Evolutionary conservation across 1,140 invertebrate species (phyloP).

Genomic region (Dolichoris vasculosae): DNA sequence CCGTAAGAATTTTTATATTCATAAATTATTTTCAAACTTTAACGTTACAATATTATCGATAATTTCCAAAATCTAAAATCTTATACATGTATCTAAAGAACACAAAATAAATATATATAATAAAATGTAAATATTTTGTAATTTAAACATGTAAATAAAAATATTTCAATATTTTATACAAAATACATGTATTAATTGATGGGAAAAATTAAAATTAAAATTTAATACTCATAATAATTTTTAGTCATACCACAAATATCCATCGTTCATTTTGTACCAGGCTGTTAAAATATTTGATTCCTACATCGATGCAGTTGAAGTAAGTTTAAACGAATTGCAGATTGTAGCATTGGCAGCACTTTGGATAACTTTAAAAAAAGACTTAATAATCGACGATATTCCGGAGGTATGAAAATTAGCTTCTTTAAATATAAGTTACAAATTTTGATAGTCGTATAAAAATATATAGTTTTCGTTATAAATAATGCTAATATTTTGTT

Average conservation of each 20-base stretch:
- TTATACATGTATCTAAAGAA: too few species aligned
- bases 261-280: conserved; percentile 58
- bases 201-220: too few species aligned
- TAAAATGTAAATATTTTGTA: too few species aligned
- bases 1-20: conserved; percentile 48
- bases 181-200: background rate
- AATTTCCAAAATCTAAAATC: too few species aligned
- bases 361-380: conserved; percentile 62
- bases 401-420: conserved; percentile 54
- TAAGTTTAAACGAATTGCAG: conserved; percentile 51
- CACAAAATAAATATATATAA: too few species aligned
- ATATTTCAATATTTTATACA: background rate
- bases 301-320: conserved; percentile 49
- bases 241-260: conserved; percentile 54
- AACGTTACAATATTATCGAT: too few species aligned
- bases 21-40: background rate
- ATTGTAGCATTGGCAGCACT: conserved; percentile 55
- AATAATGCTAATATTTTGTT: background rate
- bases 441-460: background rate
- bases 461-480: background rate
- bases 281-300: conserved; percentile 60
- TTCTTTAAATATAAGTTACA: background rate
- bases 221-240: background rate
- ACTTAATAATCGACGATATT: conserved; percentile 50
- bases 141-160: too few species aligned